Conservation (phyloP, 1,140 invertebrate genomes). For the Ceratitis capitata region DNA sequence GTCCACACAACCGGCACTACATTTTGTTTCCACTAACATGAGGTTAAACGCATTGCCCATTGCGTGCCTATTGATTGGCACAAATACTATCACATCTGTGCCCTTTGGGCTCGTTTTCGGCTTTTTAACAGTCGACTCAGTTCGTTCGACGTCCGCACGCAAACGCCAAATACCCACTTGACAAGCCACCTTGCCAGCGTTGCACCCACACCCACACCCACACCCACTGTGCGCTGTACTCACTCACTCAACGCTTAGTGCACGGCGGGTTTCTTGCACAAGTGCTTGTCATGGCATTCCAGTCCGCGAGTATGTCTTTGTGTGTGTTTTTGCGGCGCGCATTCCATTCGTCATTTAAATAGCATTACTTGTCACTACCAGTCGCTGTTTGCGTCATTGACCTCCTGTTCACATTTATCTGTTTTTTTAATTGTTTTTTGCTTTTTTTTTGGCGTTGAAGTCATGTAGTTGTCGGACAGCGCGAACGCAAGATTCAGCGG, state of each 20-base stretch:
- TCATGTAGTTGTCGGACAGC: background rate
- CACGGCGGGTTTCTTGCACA: background rate
- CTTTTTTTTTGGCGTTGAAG: constrained; percentile 8
- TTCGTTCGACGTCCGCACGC: background rate
- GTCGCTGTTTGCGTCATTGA: constrained; percentile 8
- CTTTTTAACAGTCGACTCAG: background rate
- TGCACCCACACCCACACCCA: background rate
- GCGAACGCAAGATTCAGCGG: background rate
- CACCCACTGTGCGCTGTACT: background rate
- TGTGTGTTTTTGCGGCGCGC: background rate
- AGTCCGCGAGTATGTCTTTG: background rate
- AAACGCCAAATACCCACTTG: constrained; percentile 9
- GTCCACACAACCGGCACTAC: background rate
- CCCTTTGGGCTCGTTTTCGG: background rate
- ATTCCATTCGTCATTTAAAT: constrained; percentile 16
- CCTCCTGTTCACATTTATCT: constrained; percentile 31
- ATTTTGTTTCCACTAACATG: background rate
- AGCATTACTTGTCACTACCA: constrained; percentile 2
- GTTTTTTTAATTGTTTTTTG: too few species aligned
- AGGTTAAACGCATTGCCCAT: constrained; percentile 4
- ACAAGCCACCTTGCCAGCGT: background rate
- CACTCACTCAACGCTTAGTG: background rate
- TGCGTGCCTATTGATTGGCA: constrained; percentile 17
- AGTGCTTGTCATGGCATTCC: background rate
- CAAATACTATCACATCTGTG: background rate